Evolutionary conservation across 1,140 invertebrate genomes (phyloP), one percentile per base, ranked within the genome.

Genomic region (Eupeodes corollae): DNA sequence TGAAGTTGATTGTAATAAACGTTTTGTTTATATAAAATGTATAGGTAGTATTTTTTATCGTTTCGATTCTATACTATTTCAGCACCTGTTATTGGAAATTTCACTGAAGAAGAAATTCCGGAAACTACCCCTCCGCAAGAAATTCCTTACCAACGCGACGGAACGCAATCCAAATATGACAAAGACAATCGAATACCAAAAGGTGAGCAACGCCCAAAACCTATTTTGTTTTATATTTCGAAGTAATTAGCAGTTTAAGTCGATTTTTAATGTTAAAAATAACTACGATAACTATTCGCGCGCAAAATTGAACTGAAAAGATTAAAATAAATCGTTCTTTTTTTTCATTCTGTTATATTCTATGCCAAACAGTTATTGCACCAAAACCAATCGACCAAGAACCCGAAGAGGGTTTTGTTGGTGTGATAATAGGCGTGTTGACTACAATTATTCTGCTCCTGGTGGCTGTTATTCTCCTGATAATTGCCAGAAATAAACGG

Each of bases 361-460:
- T 42, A 34, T 33, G 30, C 52, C 11, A 15, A 60, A 35, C 53
- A 68, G 65, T 68, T 58, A 65, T 68, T 56, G 63, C 65, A 38
- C 63, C 66, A 53, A 63, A 61, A 45, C 66, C 66, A 56, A 68
- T 68, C 52, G 70, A 70, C 57, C 63, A 76, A 35, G 78, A 80
- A 57, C 72, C 76, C 45, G 77, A 73, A 49, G 75, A 78, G 60
- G 70, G 75, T 57, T 73, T 80, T 58, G 83, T 87, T 57, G 84
- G 83, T 19, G 74, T 87, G 55, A 77, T 87, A 48, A 85, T 88
- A 57, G 83, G 84, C 26, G 77, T 82, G 33, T 71, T 88, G 54
- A 81, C 80, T 14, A 80, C 82, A n/a, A 79, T 86, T 50, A 86
- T 87, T 53, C 68, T 87, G 9, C 70, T 83, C 47, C 71, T 84